Evolutionary conservation across 1,140 invertebrate genomes (phyloP), one percentile per base, ranked within the genome.

Genomic region (Ctenoplectra terminalis): DNA sequence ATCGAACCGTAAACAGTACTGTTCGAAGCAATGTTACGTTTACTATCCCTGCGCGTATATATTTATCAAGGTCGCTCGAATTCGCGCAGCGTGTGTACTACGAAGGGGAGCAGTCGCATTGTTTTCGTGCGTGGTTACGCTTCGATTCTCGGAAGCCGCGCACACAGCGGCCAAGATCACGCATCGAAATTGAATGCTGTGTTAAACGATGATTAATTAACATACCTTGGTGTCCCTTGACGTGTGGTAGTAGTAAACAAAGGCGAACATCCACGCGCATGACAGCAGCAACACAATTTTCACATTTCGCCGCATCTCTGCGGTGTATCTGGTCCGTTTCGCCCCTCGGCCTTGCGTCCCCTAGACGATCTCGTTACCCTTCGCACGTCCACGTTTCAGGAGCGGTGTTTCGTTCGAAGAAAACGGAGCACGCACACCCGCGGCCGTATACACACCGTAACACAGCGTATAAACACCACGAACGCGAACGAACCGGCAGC

Each of bases 231-330:
- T 92, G 54, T 95, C 94, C 83, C 91, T 90, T 11, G 94, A 93
- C 50, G 93, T 91, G 87, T 95, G 94, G 70, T 95, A 94, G 89
- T 95, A 95, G 91, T 95, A 95, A 90, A 95, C 93, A 91, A 95
- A 94, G 84, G 92, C 94, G 84, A 94, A 95, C 94, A 95, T 95
- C 94, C 94, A 95, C 60, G 93, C 93, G 90, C 94, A 93, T 81
- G 94, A 94, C 83, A 95, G 92, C 69, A 95, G 88, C 77, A 95
- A 90, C 87, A 95, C 91, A 88, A 95, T 92, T 92, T 95, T 95
- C 80, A 94, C 94, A 92, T 95, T 95, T 82, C 94, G 93, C 90
- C 94, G 92, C 94, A 95, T 95, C 89, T 90, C 89, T 90, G 74
- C 72, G n/a, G 31, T 46, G 70, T 76, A 31, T 31, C 50, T 63